Evolutionary conservation across 2,113 vertebrate genomes (phyloP), one percentile per base, ranked within the genome.

Genomic region (Manacus vitellinus): DNA sequence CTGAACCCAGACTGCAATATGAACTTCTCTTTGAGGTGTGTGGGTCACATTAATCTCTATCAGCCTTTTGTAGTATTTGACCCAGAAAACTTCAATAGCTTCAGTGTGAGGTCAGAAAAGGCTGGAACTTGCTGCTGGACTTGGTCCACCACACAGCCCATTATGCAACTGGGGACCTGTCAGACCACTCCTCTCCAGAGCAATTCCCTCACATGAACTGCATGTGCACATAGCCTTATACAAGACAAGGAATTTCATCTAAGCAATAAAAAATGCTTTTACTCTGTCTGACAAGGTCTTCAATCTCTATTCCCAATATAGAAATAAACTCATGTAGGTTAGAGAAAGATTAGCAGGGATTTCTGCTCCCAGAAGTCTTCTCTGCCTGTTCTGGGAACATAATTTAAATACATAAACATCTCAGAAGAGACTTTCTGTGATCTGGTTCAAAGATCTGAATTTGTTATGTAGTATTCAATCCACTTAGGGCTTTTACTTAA

Each of bases 281-380:
- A 79, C 30, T 68, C 54, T 54, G 59, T 66, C 67, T 80, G 68
- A 71, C 16, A 92, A 85, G 17, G 39, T 39, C 65, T 92, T 86
- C 55, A 74, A 20, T 77, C 72, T 92, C 63, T 92, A 41, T 74
- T 92, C 61, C 44, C 52, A 86, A 59, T 39, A 74, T 12, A 28
- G 80, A 92, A 95, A 86, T 82, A 86, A 91, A 87, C 18, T 58
- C 28, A 49, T 51, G 70, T 58, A 92, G 46, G 47, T 89, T 91
- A 90, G 47, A 77, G 55, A 71, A 86, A 91, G 74, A 89, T 93
- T 96, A 92, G 33, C 20, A 92, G 11, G 37, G 51, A 94, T 31
- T 52, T 87, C 66, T 20, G 8, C 23, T 81, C 65, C 35, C 52
- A 67, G 23, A 39, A 84, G 10, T 52, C n/a, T 89, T 75, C 41